Base-by-base conservation (phyloP, 2,797 vertebrate genomes). In the Danio aesculapii region DNA sequence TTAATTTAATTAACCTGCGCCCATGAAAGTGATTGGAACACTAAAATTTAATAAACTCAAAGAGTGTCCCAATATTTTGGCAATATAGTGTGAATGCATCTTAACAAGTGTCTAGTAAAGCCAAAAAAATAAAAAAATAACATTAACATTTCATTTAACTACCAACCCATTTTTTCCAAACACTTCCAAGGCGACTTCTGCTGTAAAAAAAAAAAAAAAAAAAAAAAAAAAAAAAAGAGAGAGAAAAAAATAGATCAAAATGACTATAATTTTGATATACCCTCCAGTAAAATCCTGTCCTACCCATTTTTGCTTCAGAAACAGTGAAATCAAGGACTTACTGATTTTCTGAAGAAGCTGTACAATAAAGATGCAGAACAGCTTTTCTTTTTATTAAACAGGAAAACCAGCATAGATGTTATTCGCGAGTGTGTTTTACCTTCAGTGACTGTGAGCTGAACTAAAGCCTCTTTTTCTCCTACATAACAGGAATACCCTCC, bases 401-500 rank as follows among this genome's bases (percentile, higher is more conserved):
- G 57, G 0, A 12, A 57, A 21, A 58, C 19, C 9, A 9, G 41
- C 11, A 2, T n/a, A 8, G 41, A 46, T 64, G 8, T 43, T 0
- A 17, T 64, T 2, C 41, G 39, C 12, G n/a, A 57, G 19, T 57
- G 39, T 63, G 71, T 9, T 55, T 39, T 39, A 55, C 11, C 49
- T 30, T 30, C 3, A 19, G 77, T 90, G 79, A 94, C 92, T n/a
- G 61, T 73, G 16, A 95, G 70, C 0, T 88, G 79, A 67, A 94
- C 85, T 0, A 84, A 0, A 5, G 16, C 67, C 82, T 89, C 68
- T 21, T 90, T 72, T 47, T 88, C 63, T 50, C 91, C 92, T 0
- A 83, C 87, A 8, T 55, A 86, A 4, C 92, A 94, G 85, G 47
- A 92, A 88, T 92, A 94, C 93, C 93, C 94, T 85, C 90, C 93